Conservation (phyloP, 2,888 invertebrate species). For the Zaprionus obscuricornis region DNA sequence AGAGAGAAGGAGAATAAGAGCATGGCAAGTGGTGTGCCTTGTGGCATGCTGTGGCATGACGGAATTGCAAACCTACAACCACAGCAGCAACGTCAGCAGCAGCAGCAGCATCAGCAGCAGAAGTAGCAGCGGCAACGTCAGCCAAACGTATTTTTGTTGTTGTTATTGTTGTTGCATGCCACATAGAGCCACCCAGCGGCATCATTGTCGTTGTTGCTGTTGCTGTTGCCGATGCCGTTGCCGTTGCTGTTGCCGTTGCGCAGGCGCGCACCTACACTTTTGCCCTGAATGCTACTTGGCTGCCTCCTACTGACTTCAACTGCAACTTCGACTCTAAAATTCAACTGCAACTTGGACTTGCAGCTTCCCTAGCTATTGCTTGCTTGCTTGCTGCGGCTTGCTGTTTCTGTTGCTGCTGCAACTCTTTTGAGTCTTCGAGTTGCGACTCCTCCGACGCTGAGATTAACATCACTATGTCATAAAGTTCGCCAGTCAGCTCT, state of each 20-base stretch:
- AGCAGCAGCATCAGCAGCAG: conserved; percentile 27
- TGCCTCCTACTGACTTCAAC: conserved; percentile 57
- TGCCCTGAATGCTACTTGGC: conserved; percentile 64
- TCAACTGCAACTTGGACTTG: conserved; percentile 19
- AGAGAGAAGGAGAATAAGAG: conserved; percentile 8
- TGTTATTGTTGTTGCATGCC: conserved; percentile 15
- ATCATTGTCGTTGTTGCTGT: conserved; percentile 4
- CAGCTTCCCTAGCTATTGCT: neutral
- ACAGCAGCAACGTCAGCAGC: neutral
- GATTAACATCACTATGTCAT: conserved; percentile 60
- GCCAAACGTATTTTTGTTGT: conserved; percentile 1
- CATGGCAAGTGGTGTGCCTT: conserved; percentile 64
- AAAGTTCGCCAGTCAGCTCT: conserved; percentile 58
- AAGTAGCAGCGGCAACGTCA: conserved; percentile 1
- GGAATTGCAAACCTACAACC: conserved; percentile 39
- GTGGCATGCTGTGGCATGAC: conserved; percentile 65
- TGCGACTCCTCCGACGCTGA: conserved; percentile 33
- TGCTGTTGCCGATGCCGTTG: neutral
- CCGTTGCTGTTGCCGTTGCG: conserved; percentile 25
- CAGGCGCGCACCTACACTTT: conserved; percentile 66
- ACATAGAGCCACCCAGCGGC: conserved; percentile 49
- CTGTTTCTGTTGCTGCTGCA: too few relatives aligned
- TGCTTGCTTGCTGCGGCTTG: conserved; percentile 9
- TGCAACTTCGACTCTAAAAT: neutral
- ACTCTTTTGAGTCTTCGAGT: too few relatives aligned